Percentiles rank a stretch among this genome's conserved stretches.
phyloP scores from a whole-genome alignment of 2,113 vertebrate genomes.

The Brachyistius frenatus region DNA sequence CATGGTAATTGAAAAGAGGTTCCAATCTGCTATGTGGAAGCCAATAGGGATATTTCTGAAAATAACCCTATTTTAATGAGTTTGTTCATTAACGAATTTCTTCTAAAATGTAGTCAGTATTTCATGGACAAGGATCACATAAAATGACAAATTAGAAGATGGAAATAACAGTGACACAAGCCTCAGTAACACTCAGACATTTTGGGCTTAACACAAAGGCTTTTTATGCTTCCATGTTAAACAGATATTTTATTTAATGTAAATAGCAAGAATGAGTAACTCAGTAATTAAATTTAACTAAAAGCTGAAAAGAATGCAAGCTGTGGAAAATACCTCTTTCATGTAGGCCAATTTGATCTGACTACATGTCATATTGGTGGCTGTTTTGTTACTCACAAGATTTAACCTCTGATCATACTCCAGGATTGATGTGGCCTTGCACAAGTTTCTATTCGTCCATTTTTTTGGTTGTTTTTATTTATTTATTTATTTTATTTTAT shows the following conservation, averaged over 20 bases:
- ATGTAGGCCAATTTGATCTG: background rate
- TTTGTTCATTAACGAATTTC: constrained; percentile 75
- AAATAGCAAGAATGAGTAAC: background rate
- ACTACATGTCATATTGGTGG: background rate
- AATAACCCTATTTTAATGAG: constrained; percentile 80
- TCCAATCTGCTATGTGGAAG: constrained; percentile 70
- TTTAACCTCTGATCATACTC: too few species aligned
- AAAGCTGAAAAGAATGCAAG: background rate
- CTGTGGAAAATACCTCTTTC: background rate
- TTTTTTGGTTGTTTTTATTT: too few species aligned
- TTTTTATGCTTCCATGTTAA: background rate
- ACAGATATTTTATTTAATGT: background rate
- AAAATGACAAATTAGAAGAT: constrained; percentile 23
- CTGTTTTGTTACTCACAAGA: background rate
- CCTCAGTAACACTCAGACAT: background rate
- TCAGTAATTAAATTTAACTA: background rate
- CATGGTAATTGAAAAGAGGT: constrained; percentile 74
- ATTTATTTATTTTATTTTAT: too few species aligned
- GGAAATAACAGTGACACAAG: background rate
- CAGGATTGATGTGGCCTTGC: background rate
- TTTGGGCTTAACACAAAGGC: background rate
- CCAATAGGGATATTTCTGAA: constrained; percentile 76
- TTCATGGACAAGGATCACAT: constrained; percentile 24
- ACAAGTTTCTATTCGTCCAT: background rate
- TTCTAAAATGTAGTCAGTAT: constrained; percentile 47